Conservation (phyloP, 2,113 vertebrate genomes). For the Mesocricetus auratus region DNA sequence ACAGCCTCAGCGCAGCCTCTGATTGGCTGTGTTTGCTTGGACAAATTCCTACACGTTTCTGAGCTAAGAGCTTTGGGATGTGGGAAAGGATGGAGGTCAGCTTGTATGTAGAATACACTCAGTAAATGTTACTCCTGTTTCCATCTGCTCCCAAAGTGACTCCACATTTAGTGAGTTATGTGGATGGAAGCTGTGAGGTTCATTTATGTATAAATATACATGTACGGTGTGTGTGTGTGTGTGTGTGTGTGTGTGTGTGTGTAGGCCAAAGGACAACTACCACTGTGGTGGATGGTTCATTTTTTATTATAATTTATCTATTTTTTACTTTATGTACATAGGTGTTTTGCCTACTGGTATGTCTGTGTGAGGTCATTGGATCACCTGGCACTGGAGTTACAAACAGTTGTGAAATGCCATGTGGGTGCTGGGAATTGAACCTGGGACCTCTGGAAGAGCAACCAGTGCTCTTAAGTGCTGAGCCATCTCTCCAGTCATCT, state of each 20-base stretch:
- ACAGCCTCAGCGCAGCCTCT: background rate
- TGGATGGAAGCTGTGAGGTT: background rate
- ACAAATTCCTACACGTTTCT: background rate
- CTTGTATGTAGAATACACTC: fast-evolving
- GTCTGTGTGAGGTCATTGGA: no score
- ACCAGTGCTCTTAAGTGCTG: no score
- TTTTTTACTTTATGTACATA: no score
- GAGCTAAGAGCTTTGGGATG: background rate
- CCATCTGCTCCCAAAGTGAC: background rate
- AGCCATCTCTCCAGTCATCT: no score
- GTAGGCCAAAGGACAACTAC: background rate
- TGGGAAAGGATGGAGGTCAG: background rate
- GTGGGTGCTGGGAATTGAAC: no score
- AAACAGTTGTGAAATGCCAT: no score
- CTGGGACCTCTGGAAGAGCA: no score
- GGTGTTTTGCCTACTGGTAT: no score
- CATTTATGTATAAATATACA: background rate
- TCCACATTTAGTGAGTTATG: no score
- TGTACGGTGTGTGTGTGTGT: background rate
- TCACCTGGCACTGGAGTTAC: no score
- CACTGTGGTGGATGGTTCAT: background rate
- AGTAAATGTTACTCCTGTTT: background rate
- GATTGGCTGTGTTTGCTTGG: background rate
- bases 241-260: background rate
- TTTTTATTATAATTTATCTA: no score